Conservation (phyloP, 2,797 vertebrate genomes). For the Galagoides demidoff region DNA sequence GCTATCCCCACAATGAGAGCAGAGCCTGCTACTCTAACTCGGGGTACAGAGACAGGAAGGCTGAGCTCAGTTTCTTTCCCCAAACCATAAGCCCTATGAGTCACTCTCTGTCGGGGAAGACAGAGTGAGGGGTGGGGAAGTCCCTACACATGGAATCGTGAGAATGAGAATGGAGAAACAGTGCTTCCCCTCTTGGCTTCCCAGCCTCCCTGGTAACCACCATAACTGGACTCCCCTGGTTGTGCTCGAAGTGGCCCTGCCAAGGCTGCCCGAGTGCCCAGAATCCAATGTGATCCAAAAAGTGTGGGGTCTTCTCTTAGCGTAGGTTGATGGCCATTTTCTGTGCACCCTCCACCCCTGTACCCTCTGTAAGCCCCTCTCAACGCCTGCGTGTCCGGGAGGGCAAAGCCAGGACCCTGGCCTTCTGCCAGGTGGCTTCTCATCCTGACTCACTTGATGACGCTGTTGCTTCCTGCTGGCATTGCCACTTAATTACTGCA, state of each 20-base stretch:
- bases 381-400: background rate
- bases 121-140: background rate
- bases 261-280: background rate
- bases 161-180: background rate
- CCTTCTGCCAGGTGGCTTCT: slow-evolving; percentile 66
- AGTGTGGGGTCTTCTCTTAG: background rate
- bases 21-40: background rate
- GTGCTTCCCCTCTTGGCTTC: background rate
- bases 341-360: background rate
- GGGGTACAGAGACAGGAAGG: background rate
- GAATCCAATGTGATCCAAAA: background rate
- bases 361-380: background rate
- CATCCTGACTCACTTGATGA: slow-evolving; percentile 64
- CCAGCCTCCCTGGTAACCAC: background rate
- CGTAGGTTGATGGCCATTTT: background rate
- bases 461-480: slow-evolving; percentile 59
- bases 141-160: background rate
- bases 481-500: slow-evolving; percentile 79
- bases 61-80: background rate
- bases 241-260: background rate
- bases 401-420: slow-evolving; percentile 41
- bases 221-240: background rate
- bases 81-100: background rate
- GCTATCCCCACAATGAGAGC: background rate
- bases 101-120: background rate